Base-by-base conservation (phyloP, 2,113 vertebrate genomes). In the Nicator chloris region DNA sequence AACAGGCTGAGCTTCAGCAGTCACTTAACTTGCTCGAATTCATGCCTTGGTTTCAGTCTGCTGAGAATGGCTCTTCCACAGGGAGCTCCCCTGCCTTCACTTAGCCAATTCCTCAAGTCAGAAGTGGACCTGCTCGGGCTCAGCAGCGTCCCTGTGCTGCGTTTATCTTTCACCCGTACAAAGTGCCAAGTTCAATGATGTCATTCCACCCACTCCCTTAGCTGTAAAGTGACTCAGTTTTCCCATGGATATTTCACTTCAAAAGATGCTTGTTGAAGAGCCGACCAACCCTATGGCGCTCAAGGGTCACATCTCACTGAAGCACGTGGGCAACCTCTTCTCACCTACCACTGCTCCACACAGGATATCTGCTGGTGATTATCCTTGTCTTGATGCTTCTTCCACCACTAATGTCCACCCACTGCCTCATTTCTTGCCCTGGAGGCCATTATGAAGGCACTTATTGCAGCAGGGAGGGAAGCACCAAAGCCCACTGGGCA, bases 141-240 rank as follows among this genome's bases (percentile, higher is more conserved):
- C 9, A 6, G 24, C n/a, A 59, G 21, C 30, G 6, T 40, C 47
- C 28, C 31, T 0, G 0, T 0, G 5, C 18, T 82, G 23, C 14
- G 54, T 93, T 93, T 77, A 28, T 76, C 6, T n/a, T 51, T 68
- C 44, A 81, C 21, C 17, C 0, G 0, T 47, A 54, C 24, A 53
- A 85, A 87, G 51, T 42, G 23, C 53, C 49, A 94, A 92, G 66
- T 60, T 59, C 57, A 77, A 5, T 3, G 3, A 57, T 47, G 42
- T 70, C 0, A 0, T 92, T 85, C 45, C 37, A 59, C n/a, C 61
- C 44, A 21, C 61, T 85, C 31, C 49, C 47, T 86, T 33, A 77
- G 20, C 24, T 81, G 22, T 45, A 78, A 87, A 82, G 37, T 27
- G 35, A 4, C 13, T 45, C 50, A 3, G 35, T 35, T 91, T 84